phyloP scores from a whole-genome alignment of 1,140 invertebrate genomes.

The Drosophila arawakana region DNA sequence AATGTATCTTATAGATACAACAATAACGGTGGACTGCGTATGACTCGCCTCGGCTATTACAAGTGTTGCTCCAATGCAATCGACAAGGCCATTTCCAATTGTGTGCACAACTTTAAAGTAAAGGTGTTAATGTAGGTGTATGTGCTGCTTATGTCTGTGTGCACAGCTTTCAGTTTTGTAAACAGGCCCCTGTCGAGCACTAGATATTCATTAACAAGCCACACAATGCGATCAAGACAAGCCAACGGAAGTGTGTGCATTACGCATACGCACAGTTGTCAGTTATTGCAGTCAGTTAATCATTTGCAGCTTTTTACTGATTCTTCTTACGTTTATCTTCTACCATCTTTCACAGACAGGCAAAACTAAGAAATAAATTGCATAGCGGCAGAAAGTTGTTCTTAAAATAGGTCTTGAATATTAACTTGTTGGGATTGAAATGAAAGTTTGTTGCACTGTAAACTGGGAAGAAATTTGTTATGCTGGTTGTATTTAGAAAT shows the following conservation, averaged over 20 bases:
- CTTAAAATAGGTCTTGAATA: too few species aligned
- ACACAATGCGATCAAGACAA: conserved; percentile 27
- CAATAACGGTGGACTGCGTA: conserved; percentile 58
- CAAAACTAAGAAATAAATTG: not conserved
- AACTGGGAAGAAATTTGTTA: too few species aligned
- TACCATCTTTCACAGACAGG: not conserved
- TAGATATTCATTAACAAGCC: conserved; percentile 37
- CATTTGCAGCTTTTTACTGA: conserved; percentile 11
- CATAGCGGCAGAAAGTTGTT: not conserved
- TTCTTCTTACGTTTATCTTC: not conserved
- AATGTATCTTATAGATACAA: conserved; percentile 27
- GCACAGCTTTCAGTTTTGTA: conserved; percentile 34
- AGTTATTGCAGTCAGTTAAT: not conserved
- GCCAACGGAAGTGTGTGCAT: conserved; percentile 38
- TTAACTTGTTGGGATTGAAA: too few species aligned
- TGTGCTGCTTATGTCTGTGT: conserved; percentile 19
- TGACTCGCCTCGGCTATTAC: conserved; percentile 53
- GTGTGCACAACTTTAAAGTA: conserved; percentile 24
- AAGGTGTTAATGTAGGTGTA: not conserved
- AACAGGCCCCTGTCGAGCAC: not conserved
- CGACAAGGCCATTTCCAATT: conserved; percentile 62
- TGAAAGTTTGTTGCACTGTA: too few species aligned
- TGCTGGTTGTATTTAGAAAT: too few species aligned
- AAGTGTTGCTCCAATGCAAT: conserved; percentile 41
- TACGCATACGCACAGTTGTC: conserved; percentile 62